Percentiles rank a stretch among this genome's conserved stretches.
Conservation (phyloP, 2,797 vertebrate species). For the Ambastaia sidthimunki region DNA sequence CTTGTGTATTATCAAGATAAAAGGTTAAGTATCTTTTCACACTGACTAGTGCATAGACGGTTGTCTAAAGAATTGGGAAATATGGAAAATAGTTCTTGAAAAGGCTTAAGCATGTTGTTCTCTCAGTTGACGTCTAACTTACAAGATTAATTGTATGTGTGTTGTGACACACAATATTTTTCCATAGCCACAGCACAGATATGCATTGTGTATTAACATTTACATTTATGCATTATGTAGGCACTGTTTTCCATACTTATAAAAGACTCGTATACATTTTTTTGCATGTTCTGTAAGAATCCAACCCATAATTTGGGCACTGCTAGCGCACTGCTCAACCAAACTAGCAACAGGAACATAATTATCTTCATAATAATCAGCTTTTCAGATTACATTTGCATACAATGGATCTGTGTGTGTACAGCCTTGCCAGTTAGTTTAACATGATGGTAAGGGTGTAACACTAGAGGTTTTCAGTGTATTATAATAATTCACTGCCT, state of each 20-base stretch:
- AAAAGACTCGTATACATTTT: not conserved
- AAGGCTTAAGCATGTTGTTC: no score
- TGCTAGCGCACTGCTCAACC: not conserved
- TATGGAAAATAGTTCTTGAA: no score
- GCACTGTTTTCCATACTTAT: no score
- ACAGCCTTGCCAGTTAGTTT: not conserved
- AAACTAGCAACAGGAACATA: not conserved
- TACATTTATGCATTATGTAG: not conserved
- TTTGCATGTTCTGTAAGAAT: not conserved
- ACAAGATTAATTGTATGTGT: no score
- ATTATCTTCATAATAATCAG: slow-evolving; percentile 12
- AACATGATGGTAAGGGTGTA: not conserved
- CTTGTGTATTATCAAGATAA: no score
- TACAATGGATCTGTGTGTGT: slow-evolving; percentile 5
- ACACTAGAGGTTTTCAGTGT: no score
- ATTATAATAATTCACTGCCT: not conserved
- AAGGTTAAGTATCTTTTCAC: no score
- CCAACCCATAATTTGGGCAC: not conserved
- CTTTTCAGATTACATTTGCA: slow-evolving; percentile 32
- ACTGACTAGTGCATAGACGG: no score
- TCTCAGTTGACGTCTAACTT: no score
- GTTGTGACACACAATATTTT: not conserved
- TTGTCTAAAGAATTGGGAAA: no score
- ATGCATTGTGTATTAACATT: not conserved
- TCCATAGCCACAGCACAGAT: not conserved